A percentile compares a stretch with the other conserved stretches of the same genome.
These are phyloP conservation scores for Torymus tubicola DNA, from an alignment of 2,888 invertebrate genomes.

Conservation along the genomic window DNA sequence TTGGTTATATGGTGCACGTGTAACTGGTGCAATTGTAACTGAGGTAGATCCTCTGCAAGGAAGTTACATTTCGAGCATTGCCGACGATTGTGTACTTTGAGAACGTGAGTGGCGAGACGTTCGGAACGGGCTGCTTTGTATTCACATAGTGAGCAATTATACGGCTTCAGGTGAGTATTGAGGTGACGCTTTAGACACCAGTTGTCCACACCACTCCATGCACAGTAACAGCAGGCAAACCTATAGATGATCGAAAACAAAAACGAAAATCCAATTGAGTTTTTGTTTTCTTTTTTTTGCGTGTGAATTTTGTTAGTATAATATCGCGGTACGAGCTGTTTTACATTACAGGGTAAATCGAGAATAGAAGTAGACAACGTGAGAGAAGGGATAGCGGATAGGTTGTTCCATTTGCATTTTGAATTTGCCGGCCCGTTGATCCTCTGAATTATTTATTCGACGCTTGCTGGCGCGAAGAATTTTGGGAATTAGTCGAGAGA, in stretches of 20 bases:
- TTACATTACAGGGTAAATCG: too few species aligned
- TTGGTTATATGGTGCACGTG: slow-evolving; percentile 71
- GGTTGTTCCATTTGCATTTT: too few species aligned
- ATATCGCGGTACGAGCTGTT: too few species aligned
- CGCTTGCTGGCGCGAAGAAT: too few species aligned
- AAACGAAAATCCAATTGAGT: too few species aligned
- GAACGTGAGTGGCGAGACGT: slow-evolving; percentile 91
- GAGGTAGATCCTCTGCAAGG: slow-evolving; percentile 89
- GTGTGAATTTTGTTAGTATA: too few species aligned
- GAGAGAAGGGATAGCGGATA: too few species aligned
- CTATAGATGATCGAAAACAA: slow-evolving; percentile 67
- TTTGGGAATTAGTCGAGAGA: too few species aligned
- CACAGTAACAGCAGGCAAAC: slow-evolving; percentile 92
- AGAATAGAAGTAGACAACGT: too few species aligned
- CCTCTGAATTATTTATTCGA: too few species aligned
- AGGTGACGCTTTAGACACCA: slow-evolving; percentile 95
- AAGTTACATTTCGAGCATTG: slow-evolving; percentile 93
- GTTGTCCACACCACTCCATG: slow-evolving; percentile 95
- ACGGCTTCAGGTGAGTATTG: slow-evolving; percentile 95
- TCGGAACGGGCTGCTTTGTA: slow-evolving; percentile 96
- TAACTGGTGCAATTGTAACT: slow-evolving; percentile 86
- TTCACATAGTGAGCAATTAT: slow-evolving; percentile 92
- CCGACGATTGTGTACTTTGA: slow-evolving; percentile 94
- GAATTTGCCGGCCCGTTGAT: too few species aligned
- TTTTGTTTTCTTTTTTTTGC: too few species aligned